Base-by-base conservation (phyloP, 2,113 vertebrate genomes). In the Scytalopus superciliaris region DNA sequence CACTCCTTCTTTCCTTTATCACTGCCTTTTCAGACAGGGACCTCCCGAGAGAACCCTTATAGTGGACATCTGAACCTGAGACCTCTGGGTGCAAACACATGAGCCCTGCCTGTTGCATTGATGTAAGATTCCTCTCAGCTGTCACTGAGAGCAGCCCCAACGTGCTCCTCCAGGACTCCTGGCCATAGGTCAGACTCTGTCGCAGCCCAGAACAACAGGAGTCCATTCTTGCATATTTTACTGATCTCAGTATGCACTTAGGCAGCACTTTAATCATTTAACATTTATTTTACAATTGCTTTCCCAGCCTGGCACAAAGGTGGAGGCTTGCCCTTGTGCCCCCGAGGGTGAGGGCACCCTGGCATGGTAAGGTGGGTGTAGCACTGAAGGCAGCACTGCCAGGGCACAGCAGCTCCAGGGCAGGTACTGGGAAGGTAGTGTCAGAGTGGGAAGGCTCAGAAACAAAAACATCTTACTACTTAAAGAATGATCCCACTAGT, bases 181-280 rank as follows among this genome's bases (percentile, higher is more conserved):
- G 2, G 78, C n/a, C 55, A 42, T 12, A 57, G 42, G 72, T 91
- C 62, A 77, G 89, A 90, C 59, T 39, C 28, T 68, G 19, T 10
- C 60, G n/a, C 59, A 85, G 59, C 79, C 67, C 75, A 60, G 68
- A 93, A 70, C 87, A 94, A 85, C 27, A 6, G 63, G 78, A 93
- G 45, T 42, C 39, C 31, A 5, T 22, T 50, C 82, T 53, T 72
- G 76, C 59, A 10, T 77, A 62, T 76, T 79, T 93, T 90, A 85
- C 91, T 42, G 87, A 91, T 87, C 78, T 73, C 74, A 27, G 45
- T 39, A 16, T 66, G 74, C 84, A 85, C 63, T 95, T 63, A 91
- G 30, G 67, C 50, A 87, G 69, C 9, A 4, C 2, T 50, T 85
- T 76, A 45, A 60, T 35, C 4, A 76, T 60, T 67, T 66, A 78